A percentile compares a stretch with the other conserved stretches of the same genome.
Evolutionary conservation across 2,888 invertebrate genomes (phyloP).

Genomic region (Macrophya alboannulata): DNA sequence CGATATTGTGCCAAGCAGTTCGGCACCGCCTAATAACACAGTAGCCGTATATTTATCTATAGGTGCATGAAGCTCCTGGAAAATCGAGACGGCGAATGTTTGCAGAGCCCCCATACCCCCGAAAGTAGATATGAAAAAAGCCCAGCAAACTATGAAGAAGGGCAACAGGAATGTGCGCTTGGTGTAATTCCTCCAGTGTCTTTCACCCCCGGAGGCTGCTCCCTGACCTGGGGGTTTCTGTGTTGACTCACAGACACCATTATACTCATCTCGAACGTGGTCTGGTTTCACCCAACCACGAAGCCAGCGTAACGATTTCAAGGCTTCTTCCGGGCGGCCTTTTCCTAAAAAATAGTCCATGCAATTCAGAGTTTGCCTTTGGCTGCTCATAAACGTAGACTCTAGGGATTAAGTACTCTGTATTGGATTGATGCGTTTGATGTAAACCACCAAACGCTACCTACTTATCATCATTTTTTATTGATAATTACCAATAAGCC

Average conservation of each 20-base stretch:
- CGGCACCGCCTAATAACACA: slow-evolving; percentile 86
- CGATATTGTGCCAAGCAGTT: slow-evolving; percentile 85
- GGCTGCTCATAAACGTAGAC: no score
- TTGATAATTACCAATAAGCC: slow-evolving; percentile 84
- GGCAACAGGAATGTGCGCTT: slow-evolving; percentile 86
- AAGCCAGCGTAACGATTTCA: slow-evolving; percentile 88
- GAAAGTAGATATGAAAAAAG: slow-evolving; percentile 89
- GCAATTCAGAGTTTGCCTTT: background rate
- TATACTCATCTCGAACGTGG: slow-evolving; percentile 84
- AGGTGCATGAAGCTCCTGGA: slow-evolving; percentile 87
- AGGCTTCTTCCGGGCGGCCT: slow-evolving; percentile 85
- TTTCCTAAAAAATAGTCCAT: slow-evolving; percentile 75
- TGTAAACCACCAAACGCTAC: no score
- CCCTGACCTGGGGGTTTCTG: slow-evolving; percentile 73
- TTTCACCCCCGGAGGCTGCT: slow-evolving; percentile 56
- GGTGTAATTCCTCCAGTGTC: slow-evolving; percentile 80
- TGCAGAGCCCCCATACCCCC: slow-evolving; percentile 89
- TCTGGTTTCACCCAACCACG: slow-evolving; percentile 88
- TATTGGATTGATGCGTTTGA: no score
- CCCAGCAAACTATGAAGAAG: slow-evolving; percentile 84
- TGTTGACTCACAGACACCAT: slow-evolving; percentile 80
- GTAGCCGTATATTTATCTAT: slow-evolving; percentile 90
- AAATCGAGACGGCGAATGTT: slow-evolving; percentile 89
- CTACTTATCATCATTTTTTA: background rate
- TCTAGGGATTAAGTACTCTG: no score